Evolutionary conservation across 2,888 invertebrate species (phyloP), one percentile per base, ranked within the genome.

Genomic region (Branchellion lobata): DNA sequence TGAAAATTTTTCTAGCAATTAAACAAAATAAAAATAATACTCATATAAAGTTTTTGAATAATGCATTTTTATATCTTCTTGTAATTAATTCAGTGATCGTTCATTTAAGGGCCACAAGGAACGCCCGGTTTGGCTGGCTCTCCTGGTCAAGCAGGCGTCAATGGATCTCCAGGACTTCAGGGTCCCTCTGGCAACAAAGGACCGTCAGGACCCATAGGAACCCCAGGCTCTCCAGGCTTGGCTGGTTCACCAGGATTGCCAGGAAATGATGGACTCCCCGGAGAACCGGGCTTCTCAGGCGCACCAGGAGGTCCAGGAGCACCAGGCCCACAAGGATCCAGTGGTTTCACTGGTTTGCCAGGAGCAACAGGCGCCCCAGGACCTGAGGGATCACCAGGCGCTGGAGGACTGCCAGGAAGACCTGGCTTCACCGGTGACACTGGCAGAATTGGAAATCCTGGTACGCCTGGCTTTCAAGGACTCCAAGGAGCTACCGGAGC

Each of bases 321-420:
- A 3, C 31, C 81, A 40, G 82, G 82, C n/a, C n/a, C 75, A 34
- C 65, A 78, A 36, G 82, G 82, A 69, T 24, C 24, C 21, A 61
- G 80, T 47, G 82, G 82, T 21, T 40, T 80, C 11, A 80, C 80
- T 18, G 82, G 82, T 53, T 27, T 40, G 18, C 65, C 72, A 27
- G 82, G 82, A 36, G 29, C 65, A 24, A 80, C 78, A 47, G 83
- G 83, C 29, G 47, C 27, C n/a, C 79, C 81, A 31, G 83, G 83
- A 74, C 51, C 77, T 27, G 73, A 5, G 8, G 78, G 78, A 53
- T 24, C 51, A 53, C 36, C 74, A 51, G 83, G 82, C 65, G 27
- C 31, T 29, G n/a, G 11, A 34, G 81, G 82, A 31, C n/a, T 24
- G 27, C 27, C 40, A 29, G 81, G 81, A 51, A 11, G 69, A 3